phyloP scores from a whole-genome alignment of 2,113 vertebrate species.

The Neotragus pygmaeus region DNA sequence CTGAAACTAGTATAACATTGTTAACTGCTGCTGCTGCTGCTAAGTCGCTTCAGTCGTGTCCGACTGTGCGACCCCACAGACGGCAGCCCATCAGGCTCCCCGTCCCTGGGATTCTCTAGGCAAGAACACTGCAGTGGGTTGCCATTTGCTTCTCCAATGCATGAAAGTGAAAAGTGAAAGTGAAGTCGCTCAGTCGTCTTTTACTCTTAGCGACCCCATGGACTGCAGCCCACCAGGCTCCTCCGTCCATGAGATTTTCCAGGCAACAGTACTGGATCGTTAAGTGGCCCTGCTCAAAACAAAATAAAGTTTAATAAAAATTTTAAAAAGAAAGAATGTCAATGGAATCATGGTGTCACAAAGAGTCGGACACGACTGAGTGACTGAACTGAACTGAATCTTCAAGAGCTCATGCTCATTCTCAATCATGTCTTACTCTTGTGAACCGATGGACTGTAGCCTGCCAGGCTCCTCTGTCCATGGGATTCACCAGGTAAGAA shows the following conservation, averaged over 20 bases:
- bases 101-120: too few relatives aligned
- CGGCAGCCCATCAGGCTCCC: too few relatives aligned
- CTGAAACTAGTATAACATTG: neutral
- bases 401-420: neutral
- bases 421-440: neutral
- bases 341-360: neutral
- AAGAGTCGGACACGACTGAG: too few relatives aligned
- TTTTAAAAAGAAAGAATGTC: neutral
- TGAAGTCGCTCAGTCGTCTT: rapidly evolving
- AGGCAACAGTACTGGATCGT: neutral
- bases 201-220: too few relatives aligned
- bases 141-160: too few relatives aligned
- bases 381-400: neutral
- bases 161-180: too few relatives aligned
- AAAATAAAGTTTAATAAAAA: neutral
- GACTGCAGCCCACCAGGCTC: too few relatives aligned
- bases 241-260: too few relatives aligned
- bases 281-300: neutral
- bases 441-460: neutral
- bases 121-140: too few relatives aligned
- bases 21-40: neutral
- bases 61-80: rapidly evolving
- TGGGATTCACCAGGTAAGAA: neutral
- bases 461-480: neutral
- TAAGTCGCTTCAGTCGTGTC: too few relatives aligned